Evolutionary conservation across 2,113 vertebrate species (phyloP).

Genomic region (Nettapus auritus): DNA sequence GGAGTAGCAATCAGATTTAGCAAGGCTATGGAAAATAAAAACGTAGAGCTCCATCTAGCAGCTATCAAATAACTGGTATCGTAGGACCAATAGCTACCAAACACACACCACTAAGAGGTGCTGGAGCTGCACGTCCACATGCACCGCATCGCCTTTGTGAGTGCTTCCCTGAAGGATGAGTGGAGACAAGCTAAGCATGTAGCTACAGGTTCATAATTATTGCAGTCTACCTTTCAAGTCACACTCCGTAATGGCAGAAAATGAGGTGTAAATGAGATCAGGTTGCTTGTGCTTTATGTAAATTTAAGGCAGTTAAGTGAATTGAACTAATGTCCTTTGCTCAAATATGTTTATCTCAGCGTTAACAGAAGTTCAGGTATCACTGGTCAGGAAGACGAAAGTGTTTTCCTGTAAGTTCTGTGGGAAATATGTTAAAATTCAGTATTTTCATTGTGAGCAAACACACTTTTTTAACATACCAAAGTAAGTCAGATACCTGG

Average conservation of each 20-base stretch:
- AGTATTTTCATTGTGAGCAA: not conserved
- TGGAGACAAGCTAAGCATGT: not conserved
- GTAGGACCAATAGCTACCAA: not conserved
- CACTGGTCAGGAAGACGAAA: not conserved
- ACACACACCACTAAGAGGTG: not conserved
- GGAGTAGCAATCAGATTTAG: not conserved
- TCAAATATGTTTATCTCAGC: not conserved
- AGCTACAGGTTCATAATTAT: not conserved
- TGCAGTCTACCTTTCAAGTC: not conserved
- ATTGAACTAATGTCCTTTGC: not conserved
- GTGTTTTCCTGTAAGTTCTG: not conserved
- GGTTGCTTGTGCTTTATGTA: not conserved
- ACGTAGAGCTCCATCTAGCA: not conserved
- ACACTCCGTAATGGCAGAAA: not conserved
- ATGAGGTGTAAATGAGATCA: not conserved
- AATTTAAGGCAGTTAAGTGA: not conserved
- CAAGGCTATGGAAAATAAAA: not conserved
- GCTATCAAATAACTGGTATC: not conserved
- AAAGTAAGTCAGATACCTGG: not conserved
- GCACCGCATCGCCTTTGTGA: accelerated
- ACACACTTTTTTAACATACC: not conserved
- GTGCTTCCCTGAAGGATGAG: not conserved
- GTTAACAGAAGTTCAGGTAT: not conserved
- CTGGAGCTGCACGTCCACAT: not conserved
- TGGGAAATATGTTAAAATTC: not conserved